Conservation (phyloP, 1,140 invertebrate genomes). For the Achroia grisella region DNA sequence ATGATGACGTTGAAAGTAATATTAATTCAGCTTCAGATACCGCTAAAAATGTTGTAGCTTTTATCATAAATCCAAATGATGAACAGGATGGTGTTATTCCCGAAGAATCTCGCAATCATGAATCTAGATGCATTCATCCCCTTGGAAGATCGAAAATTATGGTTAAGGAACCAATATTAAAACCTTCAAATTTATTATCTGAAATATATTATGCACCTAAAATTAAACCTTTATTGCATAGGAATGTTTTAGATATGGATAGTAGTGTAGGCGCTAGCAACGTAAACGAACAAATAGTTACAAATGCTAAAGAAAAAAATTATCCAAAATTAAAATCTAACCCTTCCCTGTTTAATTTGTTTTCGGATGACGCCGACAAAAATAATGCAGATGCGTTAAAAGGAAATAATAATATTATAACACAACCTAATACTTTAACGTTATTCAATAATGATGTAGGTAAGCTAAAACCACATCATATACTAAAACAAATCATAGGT, state of each 20-base stretch:
- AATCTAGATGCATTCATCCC: constrained; percentile 30
- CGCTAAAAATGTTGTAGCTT: constrained; percentile 32
- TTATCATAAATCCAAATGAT: constrained; percentile 35
- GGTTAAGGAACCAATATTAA: not conserved
- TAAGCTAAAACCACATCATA: too few relatives aligned
- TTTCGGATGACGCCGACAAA: too few relatives aligned
- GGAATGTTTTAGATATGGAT: constrained; percentile 32
- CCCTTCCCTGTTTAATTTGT: not conserved
- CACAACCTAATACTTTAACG: too few relatives aligned
- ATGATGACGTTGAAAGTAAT: constrained; percentile 12
- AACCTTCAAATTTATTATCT: constrained; percentile 13
- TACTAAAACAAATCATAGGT: too few relatives aligned
- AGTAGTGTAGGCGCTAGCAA: constrained; percentile 32
- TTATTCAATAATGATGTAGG: too few relatives aligned
- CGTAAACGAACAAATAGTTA: constrained; percentile 21
- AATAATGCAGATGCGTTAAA: too few relatives aligned
- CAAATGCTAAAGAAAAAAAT: not conserved
- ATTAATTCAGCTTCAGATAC: constrained; percentile 17
- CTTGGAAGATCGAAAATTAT: constrained; percentile 14
- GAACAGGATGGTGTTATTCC: constrained; percentile 25
- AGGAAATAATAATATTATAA: too few relatives aligned
- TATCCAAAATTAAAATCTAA: not conserved
- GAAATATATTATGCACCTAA: constrained; percentile 14
- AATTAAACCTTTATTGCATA: constrained; percentile 11
- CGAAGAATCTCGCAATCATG: constrained; percentile 37